Conservation (phyloP, 2,113 vertebrate genomes). For the Eretmochelys imbricata region DNA sequence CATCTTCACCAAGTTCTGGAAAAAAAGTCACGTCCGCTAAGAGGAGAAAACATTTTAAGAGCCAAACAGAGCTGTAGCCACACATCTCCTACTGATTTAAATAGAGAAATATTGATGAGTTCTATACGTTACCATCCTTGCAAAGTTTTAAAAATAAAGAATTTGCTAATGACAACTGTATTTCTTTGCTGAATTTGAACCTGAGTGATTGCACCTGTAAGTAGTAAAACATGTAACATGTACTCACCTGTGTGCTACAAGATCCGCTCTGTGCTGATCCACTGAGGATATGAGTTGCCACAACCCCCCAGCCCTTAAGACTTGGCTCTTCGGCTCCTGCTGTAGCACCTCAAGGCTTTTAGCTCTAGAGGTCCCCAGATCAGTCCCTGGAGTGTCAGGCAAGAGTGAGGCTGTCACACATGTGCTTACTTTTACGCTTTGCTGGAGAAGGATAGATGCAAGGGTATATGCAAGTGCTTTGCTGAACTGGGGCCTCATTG, state of each 20-base stretch:
- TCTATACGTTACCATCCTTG: background rate
- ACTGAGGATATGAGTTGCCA: background rate
- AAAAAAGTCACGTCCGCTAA: too few relatives aligned
- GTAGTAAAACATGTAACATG: background rate
- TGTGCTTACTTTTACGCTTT: background rate
- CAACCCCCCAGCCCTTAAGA: background rate
- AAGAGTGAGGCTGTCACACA: background rate
- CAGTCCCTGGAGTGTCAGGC: background rate
- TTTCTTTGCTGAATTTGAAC: background rate
- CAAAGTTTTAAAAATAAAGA: background rate
- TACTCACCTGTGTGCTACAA: background rate
- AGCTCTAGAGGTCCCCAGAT: background rate
- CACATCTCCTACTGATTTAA: background rate
- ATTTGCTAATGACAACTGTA: background rate
- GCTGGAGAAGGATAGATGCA: too few relatives aligned
- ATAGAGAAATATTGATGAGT: background rate
- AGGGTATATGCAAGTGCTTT: background rate
- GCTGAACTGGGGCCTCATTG: background rate
- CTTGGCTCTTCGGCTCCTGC: background rate
- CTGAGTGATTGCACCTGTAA: too few relatives aligned
- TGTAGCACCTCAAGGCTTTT: background rate
- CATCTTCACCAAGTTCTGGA: background rate
- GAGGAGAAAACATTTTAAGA: background rate
- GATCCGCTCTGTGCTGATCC: background rate
- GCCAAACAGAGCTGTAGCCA: too few relatives aligned